phyloP scores from a whole-genome alignment of 2,888 invertebrate species.

The Gymnocheta viridis region DNA sequence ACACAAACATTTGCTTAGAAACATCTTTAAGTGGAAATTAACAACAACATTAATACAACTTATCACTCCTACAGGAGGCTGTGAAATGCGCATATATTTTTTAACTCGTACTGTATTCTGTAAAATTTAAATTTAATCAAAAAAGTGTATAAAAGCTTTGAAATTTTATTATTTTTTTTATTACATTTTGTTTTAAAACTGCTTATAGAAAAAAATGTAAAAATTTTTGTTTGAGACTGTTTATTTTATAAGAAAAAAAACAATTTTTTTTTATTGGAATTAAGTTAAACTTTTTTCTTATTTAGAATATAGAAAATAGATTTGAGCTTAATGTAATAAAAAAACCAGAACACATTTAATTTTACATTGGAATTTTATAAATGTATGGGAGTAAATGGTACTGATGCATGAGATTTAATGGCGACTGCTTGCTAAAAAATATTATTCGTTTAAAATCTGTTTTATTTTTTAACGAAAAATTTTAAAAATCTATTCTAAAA shows the following conservation, averaged over 20 bases:
- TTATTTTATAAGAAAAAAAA: conserved; percentile 32
- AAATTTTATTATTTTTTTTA: background rate
- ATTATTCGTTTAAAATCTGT: no score
- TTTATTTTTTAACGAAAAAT: no score
- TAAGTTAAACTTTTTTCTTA: conserved; percentile 30
- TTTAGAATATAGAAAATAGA: conserved; percentile 26
- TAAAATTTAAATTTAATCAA: background rate
- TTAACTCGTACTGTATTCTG: background rate
- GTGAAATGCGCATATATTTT: no score
- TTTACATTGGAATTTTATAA: background rate
- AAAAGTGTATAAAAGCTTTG: background rate
- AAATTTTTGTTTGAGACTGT: conserved; percentile 50
- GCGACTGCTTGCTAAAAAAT: no score
- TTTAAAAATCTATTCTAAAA: no score
- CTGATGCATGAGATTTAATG: no score
- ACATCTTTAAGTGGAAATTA: no score
- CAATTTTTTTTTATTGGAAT: conserved; percentile 4
- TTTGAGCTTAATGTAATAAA: conserved; percentile 26
- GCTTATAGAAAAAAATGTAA: background rate
- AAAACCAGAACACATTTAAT: conserved; percentile 1
- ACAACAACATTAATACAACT: no score
- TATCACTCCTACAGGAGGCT: no score
- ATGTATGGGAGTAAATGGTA: background rate
- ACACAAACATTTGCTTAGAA: no score
- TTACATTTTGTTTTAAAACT: no score